Evolutionary conservation across 2,797 vertebrate species (phyloP), one percentile per base, ranked within the genome.

Genomic region (Holocentrus rufus): DNA sequence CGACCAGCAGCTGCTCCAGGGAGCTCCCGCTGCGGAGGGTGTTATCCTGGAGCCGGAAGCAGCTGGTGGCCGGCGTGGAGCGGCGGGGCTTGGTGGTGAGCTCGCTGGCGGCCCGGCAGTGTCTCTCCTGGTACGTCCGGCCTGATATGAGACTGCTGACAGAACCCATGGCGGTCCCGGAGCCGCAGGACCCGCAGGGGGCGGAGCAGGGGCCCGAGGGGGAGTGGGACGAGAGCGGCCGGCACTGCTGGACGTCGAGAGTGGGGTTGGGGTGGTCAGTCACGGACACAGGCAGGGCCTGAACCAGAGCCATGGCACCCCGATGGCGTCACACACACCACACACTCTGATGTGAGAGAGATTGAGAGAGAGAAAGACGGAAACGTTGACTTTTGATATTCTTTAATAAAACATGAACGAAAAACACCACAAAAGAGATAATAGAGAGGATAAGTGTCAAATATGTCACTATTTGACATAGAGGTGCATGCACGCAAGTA

Each of bases 141-240:
- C 95, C 94, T 0, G 98, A 97, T 88, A 99, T 96, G 69, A 99
- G 96, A 83, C 97, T 99, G 92, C 98, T 95, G 53, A 99, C 98
- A 0, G 97, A 99, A 82, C 98, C 97, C 97, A 99, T 99, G 87
- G 92, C 83, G 83, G 90, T 82, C 44, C 86, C 81, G 1, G 91
- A 66, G 74, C 73, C 86, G 59, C 87, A 85, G 68, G 90, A 65
- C 54, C 83, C 84, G 81, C 8, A 60, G 68, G 64, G 49, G 87
- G 83, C 0, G 58, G 92, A 78, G 86, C 83, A 90, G 75, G 85
- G 84, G 23, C 44, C 53, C 1, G 90, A 76, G 13, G 93, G 30
- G 61, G 93, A 91, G 49, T 83, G 88, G 75, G 93, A 59, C 3
- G 83, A 78, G 0, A 90, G 30, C 0, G 92, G 52, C 0, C 69